These are phyloP conservation scores for Seriola rivoliana DNA, from an alignment of 2,113 vertebrate genomes.

Conservation along the genomic window DNA sequence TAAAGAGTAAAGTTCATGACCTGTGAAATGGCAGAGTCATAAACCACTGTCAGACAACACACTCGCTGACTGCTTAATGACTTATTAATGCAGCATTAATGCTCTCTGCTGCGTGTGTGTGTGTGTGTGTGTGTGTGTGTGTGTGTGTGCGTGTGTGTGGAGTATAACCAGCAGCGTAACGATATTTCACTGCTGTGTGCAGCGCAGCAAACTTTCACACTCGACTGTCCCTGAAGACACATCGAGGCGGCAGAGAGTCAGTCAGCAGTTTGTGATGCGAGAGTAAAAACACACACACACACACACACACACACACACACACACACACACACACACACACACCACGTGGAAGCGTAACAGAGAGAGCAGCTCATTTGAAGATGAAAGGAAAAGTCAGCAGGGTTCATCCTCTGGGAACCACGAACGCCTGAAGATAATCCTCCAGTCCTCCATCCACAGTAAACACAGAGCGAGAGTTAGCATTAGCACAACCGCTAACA, in stretches of 20 bases:
- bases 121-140: conserved; percentile 1
- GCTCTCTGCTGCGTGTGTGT: not conserved
- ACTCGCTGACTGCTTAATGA: conserved; percentile 39
- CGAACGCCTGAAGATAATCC: too few relatives aligned
- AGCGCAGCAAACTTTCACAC: conserved; percentile 24
- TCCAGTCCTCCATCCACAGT: too few relatives aligned
- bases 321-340: too few relatives aligned
- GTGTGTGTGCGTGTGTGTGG: not conserved
- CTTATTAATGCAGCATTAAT: conserved; percentile 46
- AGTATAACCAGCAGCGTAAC: conserved; percentile 2
- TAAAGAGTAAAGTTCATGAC: conserved; percentile 51
- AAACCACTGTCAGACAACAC: conserved; percentile 41
- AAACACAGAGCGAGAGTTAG: too few relatives aligned
- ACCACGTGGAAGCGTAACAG: too few relatives aligned
- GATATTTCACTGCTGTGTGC: conserved; percentile 2
- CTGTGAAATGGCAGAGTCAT: conserved; percentile 51
- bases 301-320: too few relatives aligned
- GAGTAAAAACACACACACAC: not conserved
- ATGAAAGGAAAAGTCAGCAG: too few relatives aligned
- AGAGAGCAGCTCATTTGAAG: too few relatives aligned
- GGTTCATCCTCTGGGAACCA: too few relatives aligned
- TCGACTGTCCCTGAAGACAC: conserved; percentile 10
- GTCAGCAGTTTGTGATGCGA: conserved; percentile 17
- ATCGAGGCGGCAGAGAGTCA: not conserved
- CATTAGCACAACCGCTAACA: too few relatives aligned